A percentile compares a stretch with the other conserved stretches of the same genome.
These are phyloP conservation scores for Peromyscus aztecus DNA, from an alignment of 2,797 vertebrate species.

Conservation along the genomic window DNA sequence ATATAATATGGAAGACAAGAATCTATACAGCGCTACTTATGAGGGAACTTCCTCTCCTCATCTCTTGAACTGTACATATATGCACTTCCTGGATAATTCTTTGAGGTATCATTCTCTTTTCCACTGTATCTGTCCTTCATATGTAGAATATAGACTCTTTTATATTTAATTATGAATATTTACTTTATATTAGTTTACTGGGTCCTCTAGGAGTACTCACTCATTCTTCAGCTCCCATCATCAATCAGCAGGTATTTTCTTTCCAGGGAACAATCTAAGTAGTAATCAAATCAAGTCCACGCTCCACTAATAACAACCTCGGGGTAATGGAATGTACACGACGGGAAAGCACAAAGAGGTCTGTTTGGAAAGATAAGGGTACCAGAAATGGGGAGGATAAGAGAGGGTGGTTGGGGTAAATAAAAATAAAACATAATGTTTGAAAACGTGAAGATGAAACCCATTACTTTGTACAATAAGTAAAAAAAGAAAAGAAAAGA, in stretches of 20 bases:
- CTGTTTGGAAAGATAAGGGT: background rate
- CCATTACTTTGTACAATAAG: background rate
- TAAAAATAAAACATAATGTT: background rate
- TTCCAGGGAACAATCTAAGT: background rate
- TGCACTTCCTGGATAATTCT: background rate
- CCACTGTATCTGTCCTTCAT: background rate
- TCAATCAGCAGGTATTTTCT: background rate
- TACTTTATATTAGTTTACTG: background rate
- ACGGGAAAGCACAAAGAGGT: background rate
- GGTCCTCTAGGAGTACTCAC: background rate
- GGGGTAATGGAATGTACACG: background rate
- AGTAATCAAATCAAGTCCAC: background rate
- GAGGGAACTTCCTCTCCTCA: background rate
- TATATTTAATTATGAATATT: slow-evolving; percentile 33
- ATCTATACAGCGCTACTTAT: background rate
- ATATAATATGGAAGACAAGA: background rate
- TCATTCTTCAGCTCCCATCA: background rate
- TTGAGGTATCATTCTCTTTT: background rate
- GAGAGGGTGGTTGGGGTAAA: background rate
- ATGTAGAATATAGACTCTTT: background rate
- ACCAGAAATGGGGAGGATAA: background rate
- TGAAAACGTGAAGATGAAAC: background rate
- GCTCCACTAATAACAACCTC: background rate
- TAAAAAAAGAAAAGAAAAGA: background rate
- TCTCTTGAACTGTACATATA: background rate